Evolutionary conservation across 1,140 invertebrate genomes (phyloP), one percentile per base, ranked within the genome.

Genomic region (Drosophila navojoa): DNA sequence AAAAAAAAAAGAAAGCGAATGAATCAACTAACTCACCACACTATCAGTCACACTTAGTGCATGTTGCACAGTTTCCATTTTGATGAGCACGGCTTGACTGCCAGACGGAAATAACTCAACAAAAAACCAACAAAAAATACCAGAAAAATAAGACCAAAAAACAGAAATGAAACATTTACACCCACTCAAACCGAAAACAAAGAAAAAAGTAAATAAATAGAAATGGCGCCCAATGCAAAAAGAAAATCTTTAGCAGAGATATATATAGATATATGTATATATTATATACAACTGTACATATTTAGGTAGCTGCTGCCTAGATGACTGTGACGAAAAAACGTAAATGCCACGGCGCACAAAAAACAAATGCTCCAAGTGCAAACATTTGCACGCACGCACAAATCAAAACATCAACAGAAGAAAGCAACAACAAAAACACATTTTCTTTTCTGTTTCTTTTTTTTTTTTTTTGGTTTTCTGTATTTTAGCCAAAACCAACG

Each of bases 41-140:
- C 84, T 87, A 87, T 89, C 84, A 87, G 84, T 84, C 84, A 87
- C 84, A 89, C 84, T 87, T 87, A 89, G 62, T 89, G 82, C 84
- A 89, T 76, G 79, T 60, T 79, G 84, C 82, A 87, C 72, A 89
- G 84, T 87, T 87, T 89, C 84, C 84, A 87, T 87, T 87, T 87
- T 89, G 84, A 87, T 87, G 84, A 84, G 80, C 84, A 89, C 79
- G 76, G 69, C 77, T 59, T 72, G 57, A 7, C 58, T 45, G 78
- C 69, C 67, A 49, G 72, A 68, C 57, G 62, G 61, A 87, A 81
- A 73, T 59, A 74, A 64, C 57, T 47, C 19, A 9, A 7, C 66
- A 55, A 15, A 55, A 45, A 76, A 50, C 35, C 35, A 11, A 3
- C 10, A 3, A 55, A 45, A 32, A 7, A 29, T 35, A 13, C 40